phyloP scores from a whole-genome alignment of 2,113 vertebrate genomes.

The Pantherophis guttatus region DNA sequence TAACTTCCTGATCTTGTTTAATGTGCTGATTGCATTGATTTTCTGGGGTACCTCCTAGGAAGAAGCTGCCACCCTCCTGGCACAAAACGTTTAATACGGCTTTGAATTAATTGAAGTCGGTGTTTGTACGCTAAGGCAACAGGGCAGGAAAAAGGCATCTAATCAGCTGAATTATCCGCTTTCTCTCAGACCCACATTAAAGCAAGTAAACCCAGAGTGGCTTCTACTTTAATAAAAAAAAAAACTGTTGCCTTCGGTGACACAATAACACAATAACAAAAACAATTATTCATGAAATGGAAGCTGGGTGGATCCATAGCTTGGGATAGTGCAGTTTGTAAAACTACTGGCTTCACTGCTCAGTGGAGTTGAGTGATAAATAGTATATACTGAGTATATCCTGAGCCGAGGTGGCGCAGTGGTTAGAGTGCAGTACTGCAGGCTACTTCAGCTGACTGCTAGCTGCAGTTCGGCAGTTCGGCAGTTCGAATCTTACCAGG shows the following conservation, averaged over 20 bases:
- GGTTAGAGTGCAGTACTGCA: no score
- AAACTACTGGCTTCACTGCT: background rate
- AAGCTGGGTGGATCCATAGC: background rate
- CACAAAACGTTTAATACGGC: background rate
- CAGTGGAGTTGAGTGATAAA: background rate
- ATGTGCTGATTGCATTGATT: background rate
- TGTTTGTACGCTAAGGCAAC: background rate
- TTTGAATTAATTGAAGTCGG: constrained; percentile 14
- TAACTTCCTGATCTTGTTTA: constrained; percentile 25
- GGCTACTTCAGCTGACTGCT: no score
- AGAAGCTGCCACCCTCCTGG: background rate
- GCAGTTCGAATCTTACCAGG: no score
- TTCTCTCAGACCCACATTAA: background rate
- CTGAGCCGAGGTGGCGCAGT: no score
- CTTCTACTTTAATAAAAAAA: no score
- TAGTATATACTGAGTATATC: background rate
- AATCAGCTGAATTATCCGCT: background rate
- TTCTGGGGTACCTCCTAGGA: background rate
- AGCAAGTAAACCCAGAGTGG: background rate
- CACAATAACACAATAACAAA: background rate
- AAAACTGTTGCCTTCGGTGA: background rate
- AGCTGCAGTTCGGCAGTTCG: no score
- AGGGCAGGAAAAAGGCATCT: background rate
- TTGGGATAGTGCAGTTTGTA: background rate
- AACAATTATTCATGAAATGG: background rate